phyloP scores from a whole-genome alignment of 2,113 vertebrate species.

The Hemichromis elongatus region DNA sequence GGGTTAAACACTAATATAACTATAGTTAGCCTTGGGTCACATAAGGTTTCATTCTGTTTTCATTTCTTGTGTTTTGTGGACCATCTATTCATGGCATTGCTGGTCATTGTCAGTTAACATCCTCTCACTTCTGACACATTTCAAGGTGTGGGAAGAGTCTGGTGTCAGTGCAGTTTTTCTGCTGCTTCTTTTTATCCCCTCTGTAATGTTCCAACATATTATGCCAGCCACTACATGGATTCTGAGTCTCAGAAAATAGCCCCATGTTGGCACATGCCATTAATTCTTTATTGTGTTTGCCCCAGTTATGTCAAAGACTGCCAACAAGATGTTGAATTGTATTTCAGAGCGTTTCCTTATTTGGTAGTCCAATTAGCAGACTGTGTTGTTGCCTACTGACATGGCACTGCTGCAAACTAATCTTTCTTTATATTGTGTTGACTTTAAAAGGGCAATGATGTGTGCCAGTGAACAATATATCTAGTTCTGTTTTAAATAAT shows the following conservation, averaged over 20 bases:
- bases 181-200: not conserved
- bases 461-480: not conserved
- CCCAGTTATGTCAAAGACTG: constrained; percentile 44
- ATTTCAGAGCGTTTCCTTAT: constrained; percentile 1
- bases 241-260: not conserved
- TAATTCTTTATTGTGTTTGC: constrained; percentile 49
- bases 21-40: not conserved
- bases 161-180: not conserved
- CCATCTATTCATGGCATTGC: not conserved
- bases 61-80: not conserved
- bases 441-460: not conserved
- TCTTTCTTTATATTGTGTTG: not conserved
- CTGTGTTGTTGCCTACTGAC: not conserved
- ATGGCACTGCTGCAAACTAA: not conserved
- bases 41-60: not conserved
- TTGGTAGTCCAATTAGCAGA: constrained; percentile 15
- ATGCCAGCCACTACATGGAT: not conserved
- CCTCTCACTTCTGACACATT: constrained; percentile 13
- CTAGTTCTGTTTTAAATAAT: not conserved
- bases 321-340: constrained; percentile 20
- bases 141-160: not conserved
- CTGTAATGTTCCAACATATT: constrained; percentile 1
- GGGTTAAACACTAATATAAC: not conserved
- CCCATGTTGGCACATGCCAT: constrained; percentile 25
- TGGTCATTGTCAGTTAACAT: not conserved